Conservation (phyloP, 2,797 vertebrate species). For the Macrochelys suwanniensis region DNA sequence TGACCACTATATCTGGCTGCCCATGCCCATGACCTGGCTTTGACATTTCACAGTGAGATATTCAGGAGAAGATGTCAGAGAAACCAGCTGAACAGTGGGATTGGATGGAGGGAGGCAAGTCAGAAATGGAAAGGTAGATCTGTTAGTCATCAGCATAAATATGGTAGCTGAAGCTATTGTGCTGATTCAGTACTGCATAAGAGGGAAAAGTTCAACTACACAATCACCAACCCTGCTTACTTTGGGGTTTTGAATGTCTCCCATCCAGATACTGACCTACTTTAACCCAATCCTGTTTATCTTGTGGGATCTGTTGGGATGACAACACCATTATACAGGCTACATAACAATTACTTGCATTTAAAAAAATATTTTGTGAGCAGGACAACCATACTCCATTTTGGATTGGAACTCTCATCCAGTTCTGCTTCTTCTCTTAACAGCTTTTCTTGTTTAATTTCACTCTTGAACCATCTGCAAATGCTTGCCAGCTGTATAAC, state of each 20-base stretch:
- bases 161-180: constrained; percentile 50
- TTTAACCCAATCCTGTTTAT: constrained; percentile 14
- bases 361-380: not conserved
- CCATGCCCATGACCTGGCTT: too few relatives aligned
- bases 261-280: not conserved
- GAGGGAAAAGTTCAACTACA: not conserved
- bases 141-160: constrained; percentile 64
- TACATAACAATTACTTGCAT: not conserved
- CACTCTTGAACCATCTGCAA: not conserved
- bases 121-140: constrained; percentile 62
- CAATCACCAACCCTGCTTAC: not conserved
- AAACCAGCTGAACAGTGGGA: constrained; percentile 20
- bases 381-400: not conserved
- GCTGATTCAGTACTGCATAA: not conserved
- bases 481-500: not conserved
- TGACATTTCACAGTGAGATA: not conserved
- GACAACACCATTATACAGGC: not conserved
- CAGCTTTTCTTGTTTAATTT: not conserved
- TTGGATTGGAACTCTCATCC: not conserved
- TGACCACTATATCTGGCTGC: too few relatives aligned
- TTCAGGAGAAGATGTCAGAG: not conserved
- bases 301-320: not conserved
- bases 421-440: not conserved
- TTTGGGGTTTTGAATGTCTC: not conserved
- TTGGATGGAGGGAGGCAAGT: constrained; percentile 47